phyloP scores from a whole-genome alignment of 2,113 vertebrate species.

The Brevimyrus niger region DNA sequence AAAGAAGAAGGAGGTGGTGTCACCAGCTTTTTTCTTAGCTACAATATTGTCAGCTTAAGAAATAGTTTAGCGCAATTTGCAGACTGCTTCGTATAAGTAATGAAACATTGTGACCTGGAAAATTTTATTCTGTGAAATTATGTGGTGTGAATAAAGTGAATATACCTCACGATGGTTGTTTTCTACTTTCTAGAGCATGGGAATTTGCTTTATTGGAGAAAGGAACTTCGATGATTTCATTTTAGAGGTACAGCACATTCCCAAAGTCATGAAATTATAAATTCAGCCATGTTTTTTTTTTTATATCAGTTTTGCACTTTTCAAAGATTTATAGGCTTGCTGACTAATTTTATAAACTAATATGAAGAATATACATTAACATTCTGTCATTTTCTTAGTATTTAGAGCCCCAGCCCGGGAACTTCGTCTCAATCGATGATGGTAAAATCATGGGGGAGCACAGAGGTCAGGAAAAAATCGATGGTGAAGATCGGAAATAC shows the following conservation, averaged over 20 bases:
- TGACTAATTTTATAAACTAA: background rate
- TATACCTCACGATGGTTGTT: background rate
- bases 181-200: constrained; percentile 75
- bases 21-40: background rate
- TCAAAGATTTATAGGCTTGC: background rate
- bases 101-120: background rate
- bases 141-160: background rate
- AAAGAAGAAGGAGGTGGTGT: constrained; percentile 83
- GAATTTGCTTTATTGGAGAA: constrained; percentile 90
- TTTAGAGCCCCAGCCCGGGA: constrained; percentile 79
- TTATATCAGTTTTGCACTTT: background rate
- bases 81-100: background rate
- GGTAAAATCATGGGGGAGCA: constrained; percentile 75
- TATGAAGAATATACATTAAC: background rate
- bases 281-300: background rate
- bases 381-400: constrained; percentile 61
- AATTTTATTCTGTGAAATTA: background rate
- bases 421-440: constrained; percentile 85
- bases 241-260: constrained; percentile 66
- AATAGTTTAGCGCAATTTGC: background rate
- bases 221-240: constrained; percentile 89
- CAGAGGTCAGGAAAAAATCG: constrained; percentile 60
- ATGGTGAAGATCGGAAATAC: background rate
- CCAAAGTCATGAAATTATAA: background rate
- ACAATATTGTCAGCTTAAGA: background rate